A percentile compares a stretch with the other conserved stretches of the same genome.
Conservation (phyloP, 2,888 invertebrate species). For the Polia nebulosa region DNA sequence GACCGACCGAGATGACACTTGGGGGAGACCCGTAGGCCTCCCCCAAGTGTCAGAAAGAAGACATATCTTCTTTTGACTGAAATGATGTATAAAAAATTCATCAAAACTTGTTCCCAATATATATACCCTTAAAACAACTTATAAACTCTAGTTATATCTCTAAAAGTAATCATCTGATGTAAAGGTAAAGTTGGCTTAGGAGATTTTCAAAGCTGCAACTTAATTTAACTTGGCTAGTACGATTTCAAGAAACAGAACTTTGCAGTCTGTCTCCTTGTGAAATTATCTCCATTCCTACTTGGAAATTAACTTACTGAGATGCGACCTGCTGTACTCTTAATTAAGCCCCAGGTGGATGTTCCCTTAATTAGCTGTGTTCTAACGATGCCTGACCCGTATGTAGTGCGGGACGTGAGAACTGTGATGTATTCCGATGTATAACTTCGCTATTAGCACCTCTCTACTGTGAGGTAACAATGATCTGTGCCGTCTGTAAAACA, state of each 20-base stretch:
- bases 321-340: slow-evolving; percentile 49
- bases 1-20: no score
- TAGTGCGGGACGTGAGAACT: slow-evolving; percentile 28
- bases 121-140: background rate
- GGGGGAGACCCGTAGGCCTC: no score
- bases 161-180: slow-evolving; percentile 48
- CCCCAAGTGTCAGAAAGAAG: no score
- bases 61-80: no score
- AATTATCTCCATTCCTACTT: slow-evolving; percentile 32
- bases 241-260: slow-evolving; percentile 40
- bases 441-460: slow-evolving; percentile 15
- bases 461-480: slow-evolving; percentile 25
- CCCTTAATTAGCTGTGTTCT: slow-evolving; percentile 57
- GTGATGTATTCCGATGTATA: slow-evolving; percentile 11
- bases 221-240: slow-evolving; percentile 46
- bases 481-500: slow-evolving; percentile 33
- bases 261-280: slow-evolving; percentile 11
- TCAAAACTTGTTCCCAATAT: no score
- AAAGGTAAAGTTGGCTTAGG: slow-evolving; percentile 28
- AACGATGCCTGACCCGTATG: slow-evolving; percentile 24
- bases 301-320: slow-evolving; percentile 43
- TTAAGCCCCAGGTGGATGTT: slow-evolving; percentile 60
- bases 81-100: no score
- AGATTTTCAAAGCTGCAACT: slow-evolving; percentile 40
- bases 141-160: slow-evolving; percentile 37